phyloP scores from a whole-genome alignment of 2,888 invertebrate species.

The Trichogramma evanescens region DNA sequence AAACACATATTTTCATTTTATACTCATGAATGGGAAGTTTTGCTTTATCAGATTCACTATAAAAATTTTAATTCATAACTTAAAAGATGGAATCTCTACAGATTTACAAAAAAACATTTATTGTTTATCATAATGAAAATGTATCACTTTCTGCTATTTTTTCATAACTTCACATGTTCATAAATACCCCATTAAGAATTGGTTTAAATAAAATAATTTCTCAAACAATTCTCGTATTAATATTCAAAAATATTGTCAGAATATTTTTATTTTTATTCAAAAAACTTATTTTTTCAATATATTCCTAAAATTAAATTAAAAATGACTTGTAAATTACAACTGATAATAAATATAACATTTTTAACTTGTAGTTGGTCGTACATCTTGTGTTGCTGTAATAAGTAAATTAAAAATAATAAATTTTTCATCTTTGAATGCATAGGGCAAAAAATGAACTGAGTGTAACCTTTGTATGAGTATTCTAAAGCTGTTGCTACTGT shows the following conservation, averaged over 20 bases:
- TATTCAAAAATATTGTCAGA: neutral
- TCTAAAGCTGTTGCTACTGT: conserved; percentile 87
- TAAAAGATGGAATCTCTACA: too few species aligned
- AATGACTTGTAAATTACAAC: neutral
- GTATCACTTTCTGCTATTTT: too few species aligned
- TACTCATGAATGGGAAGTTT: too few species aligned
- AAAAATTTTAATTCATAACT: too few species aligned
- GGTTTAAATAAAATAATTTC: too few species aligned
- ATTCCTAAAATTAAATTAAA: neutral
- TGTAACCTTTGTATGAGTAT: conserved; percentile 74
- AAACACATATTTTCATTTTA: too few species aligned
- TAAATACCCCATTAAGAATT: too few species aligned
- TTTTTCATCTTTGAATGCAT: neutral
- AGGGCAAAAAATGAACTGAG: neutral
- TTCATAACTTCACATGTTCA: too few species aligned
- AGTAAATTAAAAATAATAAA: neutral
- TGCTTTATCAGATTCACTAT: too few species aligned
- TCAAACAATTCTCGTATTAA: neutral
- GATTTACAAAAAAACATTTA: too few species aligned
- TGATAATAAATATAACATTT: neutral
- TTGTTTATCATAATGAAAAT: too few species aligned
- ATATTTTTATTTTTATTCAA: neutral
- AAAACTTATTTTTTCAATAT: neutral
- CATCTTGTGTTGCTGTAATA: conserved; percentile 19
- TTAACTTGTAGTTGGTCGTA: neutral